Conservation (phyloP, 2,113 vertebrate species). For the Psittacula cyanocephala region DNA sequence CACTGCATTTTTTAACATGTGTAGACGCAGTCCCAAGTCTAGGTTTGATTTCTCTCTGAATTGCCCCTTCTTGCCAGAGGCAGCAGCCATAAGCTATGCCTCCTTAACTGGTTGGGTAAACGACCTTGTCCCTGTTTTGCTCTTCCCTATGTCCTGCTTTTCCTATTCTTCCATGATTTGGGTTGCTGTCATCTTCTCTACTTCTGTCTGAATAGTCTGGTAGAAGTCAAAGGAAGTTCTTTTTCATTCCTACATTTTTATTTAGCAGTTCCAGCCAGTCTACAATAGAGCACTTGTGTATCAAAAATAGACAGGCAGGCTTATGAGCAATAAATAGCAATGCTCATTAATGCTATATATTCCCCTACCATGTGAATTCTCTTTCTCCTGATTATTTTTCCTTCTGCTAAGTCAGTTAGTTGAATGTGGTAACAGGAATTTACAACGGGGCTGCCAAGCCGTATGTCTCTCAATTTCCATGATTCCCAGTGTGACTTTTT, state of each 20-base stretch:
- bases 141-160: not conserved
- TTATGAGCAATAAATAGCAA: not conserved
- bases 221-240: not conserved
- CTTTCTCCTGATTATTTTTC: conserved; percentile 22
- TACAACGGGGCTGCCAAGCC: conserved; percentile 1
- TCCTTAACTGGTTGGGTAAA: not conserved
- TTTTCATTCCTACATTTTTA: not conserved
- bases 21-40: not conserved
- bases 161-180: not conserved
- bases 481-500: not conserved
- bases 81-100: not conserved
- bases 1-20: not conserved
- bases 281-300: not conserved
- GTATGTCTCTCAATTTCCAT: conserved; percentile 3
- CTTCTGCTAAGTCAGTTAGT: conserved; percentile 36
- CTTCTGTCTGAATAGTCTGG: not conserved
- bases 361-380: not conserved
- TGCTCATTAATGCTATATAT: not conserved
- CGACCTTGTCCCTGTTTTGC: not conserved
- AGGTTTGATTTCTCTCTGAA: not conserved
- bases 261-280: not conserved
- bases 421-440: conserved; percentile 15
- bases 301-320: not conserved
- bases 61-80: not conserved
- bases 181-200: not conserved